Percentiles rank a stretch among this genome's conserved stretches.
Evolutionary conservation across 2,797 vertebrate species (phyloP).

Genomic region (Channa striata): DNA sequence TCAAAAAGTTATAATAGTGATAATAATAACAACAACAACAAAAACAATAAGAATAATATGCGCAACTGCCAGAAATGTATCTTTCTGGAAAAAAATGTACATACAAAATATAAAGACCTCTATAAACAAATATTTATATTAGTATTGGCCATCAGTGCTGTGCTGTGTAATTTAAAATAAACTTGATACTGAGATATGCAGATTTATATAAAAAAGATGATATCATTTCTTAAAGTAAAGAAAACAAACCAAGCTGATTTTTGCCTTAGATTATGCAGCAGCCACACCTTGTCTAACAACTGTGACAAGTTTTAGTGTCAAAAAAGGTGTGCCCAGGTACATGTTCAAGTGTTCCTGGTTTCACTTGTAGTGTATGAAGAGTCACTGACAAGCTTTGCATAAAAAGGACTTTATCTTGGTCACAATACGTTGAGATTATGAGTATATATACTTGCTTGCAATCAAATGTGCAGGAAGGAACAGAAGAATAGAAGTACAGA

Average conservation of each 20-base stretch:
- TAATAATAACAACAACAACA: too few species aligned
- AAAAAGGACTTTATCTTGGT: too few species aligned
- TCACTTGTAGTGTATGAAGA: neutral
- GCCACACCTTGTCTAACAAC: neutral
- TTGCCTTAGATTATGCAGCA: neutral
- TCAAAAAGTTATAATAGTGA: too few species aligned
- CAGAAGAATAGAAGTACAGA: neutral
- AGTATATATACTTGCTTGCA: too few species aligned
- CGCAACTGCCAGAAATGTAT: neutral
- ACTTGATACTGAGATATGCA: neutral
- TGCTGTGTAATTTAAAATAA: neutral
- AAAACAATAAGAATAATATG: too few species aligned
- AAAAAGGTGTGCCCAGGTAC: slow-evolving; percentile 6
- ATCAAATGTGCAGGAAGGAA: neutral
- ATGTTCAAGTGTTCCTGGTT: neutral
- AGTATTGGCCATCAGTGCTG: neutral
- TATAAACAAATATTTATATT: too few species aligned
- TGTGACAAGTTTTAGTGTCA: neutral
- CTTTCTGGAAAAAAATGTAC: neutral
- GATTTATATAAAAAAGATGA: neutral
- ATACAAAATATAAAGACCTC: neutral
- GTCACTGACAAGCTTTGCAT: too few species aligned
- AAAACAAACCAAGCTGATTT: slow-evolving; percentile 48
- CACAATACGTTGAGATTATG: too few species aligned
- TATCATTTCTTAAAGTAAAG: neutral